Evolutionary conservation across 2,113 vertebrate species (phyloP).

Genomic region (Chrysemys picta): DNA sequence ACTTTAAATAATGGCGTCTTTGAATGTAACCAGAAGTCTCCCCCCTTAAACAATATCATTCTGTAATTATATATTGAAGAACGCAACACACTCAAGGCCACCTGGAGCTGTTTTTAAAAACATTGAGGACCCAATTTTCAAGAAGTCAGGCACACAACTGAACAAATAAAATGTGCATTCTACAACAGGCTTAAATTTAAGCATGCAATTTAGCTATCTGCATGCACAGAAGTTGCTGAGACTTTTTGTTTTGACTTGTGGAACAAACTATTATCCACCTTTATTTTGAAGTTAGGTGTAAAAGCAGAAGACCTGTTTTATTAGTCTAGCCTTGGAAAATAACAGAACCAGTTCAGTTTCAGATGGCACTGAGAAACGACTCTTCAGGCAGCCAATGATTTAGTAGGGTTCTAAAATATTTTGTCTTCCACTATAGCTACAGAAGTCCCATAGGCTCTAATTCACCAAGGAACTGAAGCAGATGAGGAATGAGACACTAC

Average conservation of each 20-base stretch:
- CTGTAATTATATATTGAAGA: neutral
- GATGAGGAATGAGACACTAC: too few relatives aligned
- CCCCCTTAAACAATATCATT: neutral
- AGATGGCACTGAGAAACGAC: slow-evolving; percentile 29
- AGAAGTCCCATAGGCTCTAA: neutral
- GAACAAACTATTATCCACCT: neutral
- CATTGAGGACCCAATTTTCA: neutral
- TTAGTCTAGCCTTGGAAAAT: slow-evolving; percentile 12
- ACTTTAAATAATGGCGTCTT: neutral
- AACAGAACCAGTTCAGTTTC: slow-evolving; percentile 26
- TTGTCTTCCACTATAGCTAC: neutral
- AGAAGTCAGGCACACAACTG: neutral
- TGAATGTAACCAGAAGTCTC: neutral
- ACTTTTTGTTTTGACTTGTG: neutral
- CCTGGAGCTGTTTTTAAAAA: neutral
- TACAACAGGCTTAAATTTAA: rapidly evolving
- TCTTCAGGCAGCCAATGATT: neutral
- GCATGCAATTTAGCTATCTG: neutral
- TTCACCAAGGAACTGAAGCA: too few relatives aligned
- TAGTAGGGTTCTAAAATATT: too few relatives aligned
- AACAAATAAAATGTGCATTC: rapidly evolving
- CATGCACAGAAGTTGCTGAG: neutral
- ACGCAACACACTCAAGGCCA: neutral
- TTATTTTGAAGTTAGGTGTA: neutral
- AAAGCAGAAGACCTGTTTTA: neutral